These are phyloP conservation scores for Agrochola litura DNA, from an alignment of 2,888 invertebrate species.

Conservation along the genomic window DNA sequence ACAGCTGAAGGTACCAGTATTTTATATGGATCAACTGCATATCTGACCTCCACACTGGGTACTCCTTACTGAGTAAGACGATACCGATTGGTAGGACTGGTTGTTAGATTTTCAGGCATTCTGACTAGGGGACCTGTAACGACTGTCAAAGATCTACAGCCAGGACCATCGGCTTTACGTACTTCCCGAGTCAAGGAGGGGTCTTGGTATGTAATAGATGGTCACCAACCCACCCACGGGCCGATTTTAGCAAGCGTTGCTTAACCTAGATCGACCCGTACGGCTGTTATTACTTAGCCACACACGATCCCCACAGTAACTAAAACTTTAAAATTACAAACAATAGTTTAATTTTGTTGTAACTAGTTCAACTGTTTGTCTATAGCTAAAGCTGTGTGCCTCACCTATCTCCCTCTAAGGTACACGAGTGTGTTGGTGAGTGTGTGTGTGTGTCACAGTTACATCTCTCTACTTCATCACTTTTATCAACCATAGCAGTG, in stretches of 20 bases:
- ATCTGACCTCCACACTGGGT: neutral
- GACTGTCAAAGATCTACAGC: neutral
- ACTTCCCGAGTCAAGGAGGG: neutral
- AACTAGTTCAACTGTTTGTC: conserved; percentile 48
- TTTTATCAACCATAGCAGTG: conserved; percentile 32
- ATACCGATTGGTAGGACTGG: neutral
- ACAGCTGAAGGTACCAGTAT: neutral
- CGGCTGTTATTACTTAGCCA: neutral
- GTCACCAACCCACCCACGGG: neutral
- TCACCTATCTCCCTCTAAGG: conserved; percentile 79
- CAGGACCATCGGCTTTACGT: too few relatives aligned
- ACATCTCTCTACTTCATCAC: neutral
- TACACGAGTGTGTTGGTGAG: conserved; percentile 66
- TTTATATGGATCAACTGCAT: neutral
- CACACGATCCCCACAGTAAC: neutral
- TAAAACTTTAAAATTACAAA: neutral
- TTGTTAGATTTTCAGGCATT: neutral
- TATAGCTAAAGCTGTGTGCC: conserved; percentile 81
- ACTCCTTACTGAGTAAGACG: too few relatives aligned
- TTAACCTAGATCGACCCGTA: neutral
- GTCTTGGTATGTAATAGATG: neutral
- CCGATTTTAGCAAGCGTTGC: neutral
- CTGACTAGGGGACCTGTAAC: neutral
- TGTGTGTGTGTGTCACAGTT: conserved; percentile 52
- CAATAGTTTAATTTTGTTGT: conserved; percentile 19